Conservation (phyloP, 2,888 invertebrate genomes). For the Tetragonula carbonaria region DNA sequence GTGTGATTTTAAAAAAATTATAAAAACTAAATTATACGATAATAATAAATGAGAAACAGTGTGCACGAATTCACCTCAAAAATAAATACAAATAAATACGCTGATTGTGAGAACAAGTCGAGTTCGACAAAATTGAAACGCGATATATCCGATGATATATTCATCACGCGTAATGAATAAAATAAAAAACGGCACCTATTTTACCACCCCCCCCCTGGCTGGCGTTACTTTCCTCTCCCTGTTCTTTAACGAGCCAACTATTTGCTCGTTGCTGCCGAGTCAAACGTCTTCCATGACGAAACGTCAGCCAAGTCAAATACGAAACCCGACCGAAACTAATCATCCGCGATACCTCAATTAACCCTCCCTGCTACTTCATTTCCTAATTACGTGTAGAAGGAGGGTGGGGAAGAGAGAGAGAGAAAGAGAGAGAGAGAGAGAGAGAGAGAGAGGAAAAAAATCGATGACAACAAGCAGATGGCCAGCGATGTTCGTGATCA, state of each 20-base stretch:
- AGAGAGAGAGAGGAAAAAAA: background rate
- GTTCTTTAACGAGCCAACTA: slow-evolving; percentile 52
- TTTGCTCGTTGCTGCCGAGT: slow-evolving; percentile 42
- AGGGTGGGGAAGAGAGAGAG: too few species aligned
- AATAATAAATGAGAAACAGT: too few species aligned
- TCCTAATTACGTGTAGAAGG: slow-evolving; percentile 2
- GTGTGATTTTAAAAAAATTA: too few species aligned
- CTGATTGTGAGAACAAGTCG: too few species aligned
- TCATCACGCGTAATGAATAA: slow-evolving; percentile 6
- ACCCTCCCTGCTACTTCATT: slow-evolving; percentile 37
- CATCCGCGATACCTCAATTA: slow-evolving; percentile 57
- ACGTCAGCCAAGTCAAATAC: slow-evolving; percentile 42
- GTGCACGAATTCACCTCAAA: too few species aligned
- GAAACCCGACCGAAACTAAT: slow-evolving; percentile 49
- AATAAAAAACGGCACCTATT: slow-evolving; percentile 20
- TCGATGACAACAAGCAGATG: background rate
- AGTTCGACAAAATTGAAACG: background rate
- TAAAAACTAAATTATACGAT: too few species aligned
- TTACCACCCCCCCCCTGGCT: too few species aligned
- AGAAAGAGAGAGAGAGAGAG: too few species aligned
- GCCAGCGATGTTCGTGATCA: slow-evolving; percentile 1
- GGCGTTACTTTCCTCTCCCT: background rate
- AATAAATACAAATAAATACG: too few species aligned
- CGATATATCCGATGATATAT: too few species aligned
- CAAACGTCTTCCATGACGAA: slow-evolving; percentile 34